A percentile compares a stretch with the other conserved stretches of the same genome.
These are phyloP conservation scores for Lasioglossum marginatum DNA, from an alignment of 2,888 invertebrate genomes.

Conservation along the genomic window DNA sequence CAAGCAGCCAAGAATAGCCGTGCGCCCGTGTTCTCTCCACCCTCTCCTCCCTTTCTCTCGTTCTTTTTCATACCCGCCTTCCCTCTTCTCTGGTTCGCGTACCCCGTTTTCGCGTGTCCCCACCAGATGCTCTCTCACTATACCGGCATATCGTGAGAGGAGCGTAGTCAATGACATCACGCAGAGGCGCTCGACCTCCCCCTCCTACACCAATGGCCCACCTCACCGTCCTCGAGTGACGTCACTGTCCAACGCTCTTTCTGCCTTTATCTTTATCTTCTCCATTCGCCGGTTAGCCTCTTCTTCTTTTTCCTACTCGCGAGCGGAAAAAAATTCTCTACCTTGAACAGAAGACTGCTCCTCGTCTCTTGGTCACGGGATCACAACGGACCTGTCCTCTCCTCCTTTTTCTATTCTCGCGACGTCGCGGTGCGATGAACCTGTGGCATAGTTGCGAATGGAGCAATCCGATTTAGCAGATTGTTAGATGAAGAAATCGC, in stretches of 20 bases:
- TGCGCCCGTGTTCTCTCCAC: constrained; percentile 50
- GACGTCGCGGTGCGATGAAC: constrained; percentile 72
- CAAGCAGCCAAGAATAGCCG: constrained; percentile 69
- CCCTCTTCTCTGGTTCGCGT: constrained; percentile 43
- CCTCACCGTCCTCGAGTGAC: constrained; percentile 56
- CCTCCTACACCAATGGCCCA: constrained; percentile 39
- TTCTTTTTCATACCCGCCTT: constrained; percentile 55
- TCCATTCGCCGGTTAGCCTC: not conserved
- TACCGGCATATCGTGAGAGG: not conserved
- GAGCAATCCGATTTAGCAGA: not conserved
- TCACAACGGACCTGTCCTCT: not conserved
- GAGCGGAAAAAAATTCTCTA: not conserved
- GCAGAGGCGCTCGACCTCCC: constrained; percentile 50
- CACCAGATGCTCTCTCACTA: not conserved
- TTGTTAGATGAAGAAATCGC: not conserved
- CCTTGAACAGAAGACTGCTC: not conserved
- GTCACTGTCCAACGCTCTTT: constrained; percentile 51
- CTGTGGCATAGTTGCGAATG: constrained; percentile 29
- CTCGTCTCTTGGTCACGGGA: not conserved
- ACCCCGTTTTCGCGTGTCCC: constrained; percentile 36
- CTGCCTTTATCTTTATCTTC: constrained; percentile 13
- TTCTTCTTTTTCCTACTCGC: not conserved
- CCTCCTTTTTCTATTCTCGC: constrained; percentile 1
- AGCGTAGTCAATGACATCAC: constrained; percentile 70
- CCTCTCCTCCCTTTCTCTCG: constrained; percentile 49